A percentile compares a stretch with the other conserved stretches of the same genome.
Evolutionary conservation across 2,888 invertebrate genomes (phyloP).

Genomic region (Phymatocera aterrima): DNA sequence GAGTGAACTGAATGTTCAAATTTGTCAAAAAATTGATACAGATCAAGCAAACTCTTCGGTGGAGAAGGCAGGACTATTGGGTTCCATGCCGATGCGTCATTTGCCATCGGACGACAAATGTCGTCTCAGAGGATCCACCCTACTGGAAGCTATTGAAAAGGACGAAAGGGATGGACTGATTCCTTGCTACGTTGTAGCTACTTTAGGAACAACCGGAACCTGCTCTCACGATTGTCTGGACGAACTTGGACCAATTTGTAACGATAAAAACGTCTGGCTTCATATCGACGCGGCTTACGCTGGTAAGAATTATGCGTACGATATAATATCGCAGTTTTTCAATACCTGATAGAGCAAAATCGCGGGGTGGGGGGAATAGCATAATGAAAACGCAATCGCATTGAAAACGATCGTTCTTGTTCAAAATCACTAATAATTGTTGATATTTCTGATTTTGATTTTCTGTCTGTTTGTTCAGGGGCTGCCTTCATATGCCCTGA

Average conservation of each 20-base stretch:
- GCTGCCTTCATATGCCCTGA: slow-evolving; percentile 95
- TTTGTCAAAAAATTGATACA: not conserved
- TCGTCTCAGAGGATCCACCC: slow-evolving; percentile 81
- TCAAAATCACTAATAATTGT: not conserved
- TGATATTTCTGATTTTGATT: not conserved
- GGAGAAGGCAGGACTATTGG: slow-evolving; percentile 89
- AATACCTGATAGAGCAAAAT: no score
- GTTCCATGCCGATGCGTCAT: slow-evolving; percentile 86
- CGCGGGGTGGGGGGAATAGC: no score
- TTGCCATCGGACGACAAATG: slow-evolving; percentile 83
- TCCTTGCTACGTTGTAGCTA: slow-evolving; percentile 91
- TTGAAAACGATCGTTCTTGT: no score
- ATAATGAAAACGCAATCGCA: no score
- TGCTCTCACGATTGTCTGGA: slow-evolving; percentile 92
- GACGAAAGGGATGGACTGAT: slow-evolving; percentile 88
- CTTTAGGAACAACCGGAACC: slow-evolving; percentile 92
- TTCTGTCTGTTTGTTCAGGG: slow-evolving; percentile 75
- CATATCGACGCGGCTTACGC: slow-evolving; percentile 99
- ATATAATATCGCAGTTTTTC: no score
- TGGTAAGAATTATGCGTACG: slow-evolving; percentile 70
- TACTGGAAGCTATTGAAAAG: slow-evolving; percentile 84
- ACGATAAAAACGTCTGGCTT: slow-evolving; percentile 87
- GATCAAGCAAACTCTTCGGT: slow-evolving; percentile 94
- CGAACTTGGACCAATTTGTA: slow-evolving; percentile 90
- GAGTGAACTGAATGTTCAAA: not conserved